phyloP scores from a whole-genome alignment of 1,140 invertebrate species.

The Penaeus chinensis region DNA sequence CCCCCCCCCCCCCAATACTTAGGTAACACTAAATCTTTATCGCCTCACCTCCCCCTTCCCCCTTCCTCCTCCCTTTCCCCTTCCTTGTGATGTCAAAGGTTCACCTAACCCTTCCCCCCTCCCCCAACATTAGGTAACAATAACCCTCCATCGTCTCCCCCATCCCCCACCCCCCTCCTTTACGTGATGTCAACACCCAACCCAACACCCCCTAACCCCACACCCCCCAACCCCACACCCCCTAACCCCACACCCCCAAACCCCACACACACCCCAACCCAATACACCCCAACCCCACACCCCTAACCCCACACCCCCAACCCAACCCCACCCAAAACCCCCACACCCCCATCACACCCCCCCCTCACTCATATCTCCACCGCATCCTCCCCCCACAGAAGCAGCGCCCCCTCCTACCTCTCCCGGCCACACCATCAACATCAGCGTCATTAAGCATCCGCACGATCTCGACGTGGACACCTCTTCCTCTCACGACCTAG shows the following conservation, averaged over 20 bases:
- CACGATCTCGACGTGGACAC: background rate
- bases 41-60: background rate
- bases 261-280: background rate
- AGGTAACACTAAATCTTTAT: background rate
- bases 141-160: background rate
- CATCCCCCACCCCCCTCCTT: background rate
- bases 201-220: background rate
- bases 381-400: no score
- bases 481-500: background rate
- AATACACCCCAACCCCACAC: no score
- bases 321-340: no score
- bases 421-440: no score
- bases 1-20: background rate
- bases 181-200: background rate
- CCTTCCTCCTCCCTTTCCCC: background rate
- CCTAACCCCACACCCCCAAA: background rate
- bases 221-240: background rate
- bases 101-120: background rate
- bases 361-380: no score
- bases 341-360: no score
- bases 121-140: background rate
- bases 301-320: background rate
- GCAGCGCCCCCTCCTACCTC: no score
- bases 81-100: no score
- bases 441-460: no score